A percentile compares a stretch with the other conserved stretches of the same genome.
Evolutionary conservation across 2,797 vertebrate species (phyloP).

Genomic region (Corythornis leucogaster): DNA sequence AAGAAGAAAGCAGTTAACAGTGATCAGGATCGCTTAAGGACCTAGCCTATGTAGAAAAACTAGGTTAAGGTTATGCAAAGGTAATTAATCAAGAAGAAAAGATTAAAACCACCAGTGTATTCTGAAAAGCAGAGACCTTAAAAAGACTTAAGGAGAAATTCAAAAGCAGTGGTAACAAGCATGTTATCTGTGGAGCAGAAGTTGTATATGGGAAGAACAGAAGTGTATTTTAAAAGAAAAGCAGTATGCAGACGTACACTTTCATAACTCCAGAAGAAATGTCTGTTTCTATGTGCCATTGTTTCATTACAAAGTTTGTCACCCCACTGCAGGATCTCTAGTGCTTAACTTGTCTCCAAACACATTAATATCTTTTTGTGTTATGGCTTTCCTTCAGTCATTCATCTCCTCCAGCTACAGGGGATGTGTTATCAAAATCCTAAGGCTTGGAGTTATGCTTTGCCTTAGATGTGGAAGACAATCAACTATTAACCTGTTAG

Average conservation of each 20-base stretch:
- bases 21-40: not conserved
- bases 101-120: not conserved
- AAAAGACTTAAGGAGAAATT: not conserved
- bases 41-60: not conserved
- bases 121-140: not conserved
- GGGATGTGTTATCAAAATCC: conserved; percentile 1
- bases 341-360: conserved; percentile 25
- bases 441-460: not conserved
- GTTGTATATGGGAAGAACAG: not conserved
- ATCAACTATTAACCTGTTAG: conserved; percentile 35
- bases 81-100: not conserved
- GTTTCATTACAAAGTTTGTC: conserved; percentile 7
- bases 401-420: not conserved
- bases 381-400: conserved; percentile 29
- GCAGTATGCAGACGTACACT: not conserved
- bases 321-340: not conserved
- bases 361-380: conserved; percentile 28
- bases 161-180: not conserved
- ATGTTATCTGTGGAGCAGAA: not conserved
- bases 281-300: not conserved
- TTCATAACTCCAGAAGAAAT: not conserved
- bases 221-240: not conserved
- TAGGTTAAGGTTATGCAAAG: not conserved
- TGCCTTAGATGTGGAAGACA: conserved; percentile 26
- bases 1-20: not conserved